A percentile compares a stretch with the other conserved stretches of the same genome.
Conservation (phyloP, 2,113 vertebrate species). For the Eulemur rufifrons region DNA sequence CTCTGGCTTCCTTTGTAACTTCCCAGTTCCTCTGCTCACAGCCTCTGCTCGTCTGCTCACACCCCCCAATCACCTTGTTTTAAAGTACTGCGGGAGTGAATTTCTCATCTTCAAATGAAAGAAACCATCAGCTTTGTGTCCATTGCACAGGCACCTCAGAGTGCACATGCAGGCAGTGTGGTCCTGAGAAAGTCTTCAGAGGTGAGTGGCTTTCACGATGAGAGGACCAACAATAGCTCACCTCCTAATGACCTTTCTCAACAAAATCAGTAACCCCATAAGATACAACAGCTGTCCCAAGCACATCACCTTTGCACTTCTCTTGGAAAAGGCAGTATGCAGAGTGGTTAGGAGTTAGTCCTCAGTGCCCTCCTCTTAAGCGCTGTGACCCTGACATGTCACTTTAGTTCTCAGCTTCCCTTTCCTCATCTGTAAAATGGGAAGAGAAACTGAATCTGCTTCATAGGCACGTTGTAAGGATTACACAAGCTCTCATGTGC, state of each 20-base stretch:
- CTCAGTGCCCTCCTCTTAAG: background rate
- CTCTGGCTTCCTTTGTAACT: slow-evolving; percentile 62
- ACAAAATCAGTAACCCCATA: background rate
- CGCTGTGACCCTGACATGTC: background rate
- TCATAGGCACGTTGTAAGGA: background rate
- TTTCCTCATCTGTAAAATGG: slow-evolving; percentile 42
- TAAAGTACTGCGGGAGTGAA: background rate
- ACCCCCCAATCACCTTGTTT: background rate
- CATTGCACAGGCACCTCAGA: background rate
- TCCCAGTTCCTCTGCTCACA: slow-evolving; percentile 46
- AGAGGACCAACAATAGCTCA: background rate
- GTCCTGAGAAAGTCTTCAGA: background rate
- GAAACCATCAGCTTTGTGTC: background rate
- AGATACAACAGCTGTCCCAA: background rate
- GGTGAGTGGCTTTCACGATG: background rate
- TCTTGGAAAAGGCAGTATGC: background rate
- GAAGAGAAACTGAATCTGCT: slow-evolving; percentile 45
- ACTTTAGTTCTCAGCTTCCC: background rate
- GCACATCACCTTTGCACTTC: background rate
- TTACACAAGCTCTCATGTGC: background rate
- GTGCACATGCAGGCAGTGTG: background rate
- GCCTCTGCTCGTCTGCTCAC: background rate
- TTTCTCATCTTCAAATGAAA: background rate
- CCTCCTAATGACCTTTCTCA: background rate
- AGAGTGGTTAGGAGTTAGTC: background rate